Evolutionary conservation across 2,797 vertebrate species (phyloP), one percentile per base, ranked within the genome.

Genomic region (Champsocephalus gunnari): DNA sequence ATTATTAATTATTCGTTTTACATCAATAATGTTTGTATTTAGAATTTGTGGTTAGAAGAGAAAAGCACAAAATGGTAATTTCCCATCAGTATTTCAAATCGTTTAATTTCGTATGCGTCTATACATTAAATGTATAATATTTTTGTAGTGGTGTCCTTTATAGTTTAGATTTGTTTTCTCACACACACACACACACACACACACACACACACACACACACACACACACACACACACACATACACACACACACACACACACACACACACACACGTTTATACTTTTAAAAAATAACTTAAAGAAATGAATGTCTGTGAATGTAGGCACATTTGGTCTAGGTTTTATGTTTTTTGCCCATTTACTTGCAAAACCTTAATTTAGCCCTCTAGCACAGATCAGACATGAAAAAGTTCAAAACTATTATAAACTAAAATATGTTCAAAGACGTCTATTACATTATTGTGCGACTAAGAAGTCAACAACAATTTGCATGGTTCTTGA

Each of bases 221-320:
- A 24, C 64, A 55, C 50, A 56, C 41, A n/a, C 48, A 64, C 62
- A 49, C 61, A 50, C 34, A 54, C 47, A 57, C 53, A 16, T 17
- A 34, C 43, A 12, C 66, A 48, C 24, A 47, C 53, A 19, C 53
- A 48, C 54, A 67, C 66, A 19, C 58, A 11, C 19, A 45, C 3
- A 32, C 60, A 62, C 9, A 11, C 17, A 34, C 47, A 10, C 13
- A 5, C 9, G 16, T 1, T 44, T 10, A 54, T 28, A 44, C 10
- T 6, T 16, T n/a, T 14, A 34, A 34, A n/a, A 14, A 11, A 14
- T 2, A 9, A 48, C 10, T 10, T 13, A 7, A 5, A 34, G 6
- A 6, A 54, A 5, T 47, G 12, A 9, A 54, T 3, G 11, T 73
- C 17, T 59, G 45, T 9, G 17, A 47, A 21, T 51, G 24, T 7